Conservation (phyloP, 92 coral and sea anemone species). For the Epizoanthus illoricatus region DNA sequence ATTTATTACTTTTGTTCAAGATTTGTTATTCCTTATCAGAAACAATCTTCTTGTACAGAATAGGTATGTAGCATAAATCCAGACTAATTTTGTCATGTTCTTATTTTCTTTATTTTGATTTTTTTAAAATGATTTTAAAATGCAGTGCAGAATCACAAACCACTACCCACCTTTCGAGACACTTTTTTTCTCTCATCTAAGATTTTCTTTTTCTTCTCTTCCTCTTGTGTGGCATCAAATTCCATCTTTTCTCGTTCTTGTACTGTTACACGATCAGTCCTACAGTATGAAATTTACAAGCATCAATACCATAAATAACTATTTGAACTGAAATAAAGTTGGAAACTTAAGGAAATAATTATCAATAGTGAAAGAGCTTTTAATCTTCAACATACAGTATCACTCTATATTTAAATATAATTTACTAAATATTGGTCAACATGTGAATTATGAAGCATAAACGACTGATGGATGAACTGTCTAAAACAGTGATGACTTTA, state of each 20-base stretch:
- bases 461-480: too few relatives aligned
- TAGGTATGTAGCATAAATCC: neutral
- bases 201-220: slow-evolving; percentile 77
- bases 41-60: neutral
- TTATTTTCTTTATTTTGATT: neutral
- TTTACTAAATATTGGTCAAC: too few relatives aligned
- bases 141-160: neutral
- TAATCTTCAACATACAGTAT: too few relatives aligned
- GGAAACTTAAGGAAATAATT: too few relatives aligned
- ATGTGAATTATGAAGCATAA: too few relatives aligned
- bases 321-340: too few relatives aligned
- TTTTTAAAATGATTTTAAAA: neutral
- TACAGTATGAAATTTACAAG: neutral
- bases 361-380: too few relatives aligned
- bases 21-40: too few relatives aligned
- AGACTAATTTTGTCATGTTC: too few relatives aligned
- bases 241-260: slow-evolving; percentile 88
- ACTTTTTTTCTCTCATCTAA: slow-evolving; percentile 73
- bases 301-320: neutral
- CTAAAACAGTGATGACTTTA: too few relatives aligned
- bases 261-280: slow-evolving; percentile 89
- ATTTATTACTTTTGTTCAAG: too few relatives aligned
- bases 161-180: slow-evolving; percentile 64
- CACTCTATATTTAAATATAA: too few relatives aligned
- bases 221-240: slow-evolving; percentile 76